Evolutionary conservation across 2,797 vertebrate genomes (phyloP), one percentile per base, ranked within the genome.

Genomic region (Odontamblyopus lacepedii): DNA sequence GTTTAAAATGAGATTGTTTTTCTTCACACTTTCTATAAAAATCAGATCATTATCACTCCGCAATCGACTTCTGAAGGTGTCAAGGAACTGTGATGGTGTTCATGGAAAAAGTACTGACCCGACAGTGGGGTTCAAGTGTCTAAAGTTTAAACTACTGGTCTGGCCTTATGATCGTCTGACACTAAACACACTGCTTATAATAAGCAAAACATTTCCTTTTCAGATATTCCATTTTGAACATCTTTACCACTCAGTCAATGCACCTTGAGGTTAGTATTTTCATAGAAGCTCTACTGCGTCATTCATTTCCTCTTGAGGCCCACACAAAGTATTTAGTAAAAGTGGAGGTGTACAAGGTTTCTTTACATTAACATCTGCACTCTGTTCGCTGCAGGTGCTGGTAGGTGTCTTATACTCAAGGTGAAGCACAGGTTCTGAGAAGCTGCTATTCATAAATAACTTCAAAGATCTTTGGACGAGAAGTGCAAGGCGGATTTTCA

Each of bases 401-500:
- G 55, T 50, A 5, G 12, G 70, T 48, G 62, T 1, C 70, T 71
- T 65, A 51, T 85, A 77, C 23, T 26, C 55, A 80, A 83, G 72
- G 80, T 78, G 71, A 84, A 80, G 75, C 64, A 66, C 69, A 64
- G 73, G 61, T 69, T 75, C 19, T 16, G 38, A 53, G 48, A 75
- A 69, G 67, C 50, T 13, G 0, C 13, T 48, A 15, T 48, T 72
- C 55, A 83, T 83, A 76, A 82, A 84, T 80, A 78, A 76, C 71
- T 73, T 81, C 65, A 60, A 77, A 69, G 5, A 0, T 69, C 53
- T 74, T 83, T 78, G 84, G 77, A 84, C 77, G 83, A 83, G 68
- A 79, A 4, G 5, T 6, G 6, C 67, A 81, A 63, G 70, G 29
- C 71, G 78, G 67, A 74, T 78, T 62, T 65, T 83, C 77, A 65